Base-by-base conservation (phyloP, 35 echinoderm and acorn worm genomes). In the Patiria miniata region DNA sequence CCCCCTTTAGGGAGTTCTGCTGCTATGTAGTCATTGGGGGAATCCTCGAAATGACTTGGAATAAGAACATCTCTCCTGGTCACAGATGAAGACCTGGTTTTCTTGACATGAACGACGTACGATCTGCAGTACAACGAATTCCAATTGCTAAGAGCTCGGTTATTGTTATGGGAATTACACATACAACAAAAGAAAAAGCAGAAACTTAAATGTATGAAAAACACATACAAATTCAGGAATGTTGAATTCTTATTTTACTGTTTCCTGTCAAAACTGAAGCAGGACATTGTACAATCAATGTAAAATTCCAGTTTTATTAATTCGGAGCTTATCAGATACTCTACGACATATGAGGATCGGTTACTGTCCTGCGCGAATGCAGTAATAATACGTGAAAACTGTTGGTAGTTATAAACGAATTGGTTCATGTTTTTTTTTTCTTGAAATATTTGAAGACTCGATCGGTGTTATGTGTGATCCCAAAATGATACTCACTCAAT, bases 1-100 rank as follows among this genome's bases (percentile, higher is more conserved):
- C 54, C 19, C 29, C 85, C 79, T 37, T 81, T 80, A 23, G 81
- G 42, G 37, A 90, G 36, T 82, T 87, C 86, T 1, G 88, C 93
- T 1, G 88, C 84, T 16, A 90, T 73, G 68, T 94, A 94, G 22
- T 84, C 56, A 36, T 90, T 16, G 0, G 53, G 88, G 16, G 89
- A 87, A 34, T 83, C 88, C 16, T 77, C 2, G 34, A 12, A 73
- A 15, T 47, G 69, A 10, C 52, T n/a, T 65, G n/a, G 28, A 34
- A 21, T 22, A 19, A 44, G 28, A 36, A 53, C 68, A 61, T 42
- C 79, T 57, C 50, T 42, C 61, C 8, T 39, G 36, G 21, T 84
- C 91, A 19, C 32, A 47, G 34, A 40, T 52, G 36, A 51, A 34
- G 65, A 73, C 34, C 15, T 34, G 29, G 65, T 30, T 34, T 73